Conservation (phyloP, 2,113 vertebrate genomes). For the Lipotes vexillifer region DNA sequence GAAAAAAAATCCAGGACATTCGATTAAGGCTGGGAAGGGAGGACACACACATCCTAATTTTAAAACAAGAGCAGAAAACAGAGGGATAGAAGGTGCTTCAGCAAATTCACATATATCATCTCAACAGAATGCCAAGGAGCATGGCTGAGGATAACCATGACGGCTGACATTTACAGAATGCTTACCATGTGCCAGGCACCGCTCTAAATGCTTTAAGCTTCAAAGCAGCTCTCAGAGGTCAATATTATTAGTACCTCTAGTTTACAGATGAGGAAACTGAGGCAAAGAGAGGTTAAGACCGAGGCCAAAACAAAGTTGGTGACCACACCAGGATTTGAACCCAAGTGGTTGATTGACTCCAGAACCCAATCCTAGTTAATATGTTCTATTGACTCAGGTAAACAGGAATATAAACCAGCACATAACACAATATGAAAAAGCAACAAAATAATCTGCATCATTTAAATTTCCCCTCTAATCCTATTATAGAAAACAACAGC, state of each 20-base stretch:
- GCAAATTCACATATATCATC: neutral
- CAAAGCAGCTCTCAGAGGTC: neutral
- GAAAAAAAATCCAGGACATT: neutral
- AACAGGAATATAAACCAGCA: neutral
- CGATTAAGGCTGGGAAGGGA: neutral
- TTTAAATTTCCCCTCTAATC: neutral
- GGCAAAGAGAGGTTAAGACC: neutral
- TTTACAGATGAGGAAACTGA: neutral
- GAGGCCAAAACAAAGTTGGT: neutral
- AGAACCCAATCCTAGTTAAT: neutral
- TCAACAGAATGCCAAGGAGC: neutral
- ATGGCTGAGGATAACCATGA: accelerated
- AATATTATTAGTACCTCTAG: neutral
- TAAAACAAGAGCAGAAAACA: neutral
- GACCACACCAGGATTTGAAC: neutral
- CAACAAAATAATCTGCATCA: neutral
- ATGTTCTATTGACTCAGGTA: neutral
- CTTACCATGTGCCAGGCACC: accelerated
- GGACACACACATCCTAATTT: neutral
- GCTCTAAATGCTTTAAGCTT: neutral
- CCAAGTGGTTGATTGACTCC: neutral
- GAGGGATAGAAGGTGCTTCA: neutral
- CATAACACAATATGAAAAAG: neutral
- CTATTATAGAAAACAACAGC: neutral
- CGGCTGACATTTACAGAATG: neutral